Base-by-base conservation (phyloP, 2,797 vertebrate genomes). In the Zenarchopterus dispar region DNA sequence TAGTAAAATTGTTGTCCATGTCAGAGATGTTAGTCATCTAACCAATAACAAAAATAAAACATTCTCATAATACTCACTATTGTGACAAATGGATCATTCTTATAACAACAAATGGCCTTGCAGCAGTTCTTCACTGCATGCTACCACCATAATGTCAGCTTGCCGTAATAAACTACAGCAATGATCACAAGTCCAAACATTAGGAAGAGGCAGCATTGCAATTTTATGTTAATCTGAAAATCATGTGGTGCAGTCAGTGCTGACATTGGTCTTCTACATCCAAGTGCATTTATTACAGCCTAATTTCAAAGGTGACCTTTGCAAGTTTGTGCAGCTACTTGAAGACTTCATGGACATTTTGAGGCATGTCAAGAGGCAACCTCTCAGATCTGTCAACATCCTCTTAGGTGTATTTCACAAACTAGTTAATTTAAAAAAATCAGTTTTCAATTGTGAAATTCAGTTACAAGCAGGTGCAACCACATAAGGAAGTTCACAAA, bases 161-260 rank as follows among this genome's bases (percentile, higher is more conserved):
- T 55, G 64, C 49, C 73, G 61, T 89, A 88, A 91, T 88, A 87
- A 91, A 91, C 70, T 56, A 70, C 81, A 70, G 82, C 8, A 70
- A 82, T 88, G 84, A 92, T 88, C 85, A 86, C 73, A 67, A 39
- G 81, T 74, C 73, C 70, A 18, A 75, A 74, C 77, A 47, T 77
- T 80, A 76, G 72, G 71, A 84, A 86, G 82, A 89, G 77, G 75
- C 82, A 71, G 82, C 66, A 88, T 82, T 78, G 87, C 78, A 84
- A 74, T 90, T 86, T 88, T 91, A 91, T 92, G 85, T 82, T 86
- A 89, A 93, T 93, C 80, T 62, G 88, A 85, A 89, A 87, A 90
- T 84, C 77, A 77, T 70, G 80, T 64, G 41, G 73, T 58, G 73
- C 81, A 43, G 72, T 16, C 81, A 43, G 72, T 16, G 59, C 80